Conservation (phyloP, 2,888 invertebrate genomes). For the Hoplodrina blanda region DNA sequence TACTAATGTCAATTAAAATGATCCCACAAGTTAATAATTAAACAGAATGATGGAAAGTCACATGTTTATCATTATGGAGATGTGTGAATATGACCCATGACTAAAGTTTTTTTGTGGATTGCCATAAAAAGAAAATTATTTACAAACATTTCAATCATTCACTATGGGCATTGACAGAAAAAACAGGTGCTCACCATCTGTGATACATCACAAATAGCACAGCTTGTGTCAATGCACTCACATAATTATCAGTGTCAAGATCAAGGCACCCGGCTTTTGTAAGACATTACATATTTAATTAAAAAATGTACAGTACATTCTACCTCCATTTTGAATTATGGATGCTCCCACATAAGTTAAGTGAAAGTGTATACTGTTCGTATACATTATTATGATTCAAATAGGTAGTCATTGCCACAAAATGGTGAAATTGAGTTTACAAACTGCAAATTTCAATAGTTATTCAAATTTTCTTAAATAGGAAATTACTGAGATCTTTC, state of each 20-base stretch:
- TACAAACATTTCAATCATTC: constrained; percentile 12
- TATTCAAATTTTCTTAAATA: constrained; percentile 6
- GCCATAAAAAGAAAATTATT: constrained; percentile 1
- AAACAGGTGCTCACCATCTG: constrained; percentile 58
- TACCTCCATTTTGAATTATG: not conserved
- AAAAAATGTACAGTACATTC: not conserved
- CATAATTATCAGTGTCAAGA: constrained; percentile 69
- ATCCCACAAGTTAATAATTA: constrained; percentile 13
- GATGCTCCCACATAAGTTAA: not conserved
- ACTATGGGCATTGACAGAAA: constrained; percentile 33
- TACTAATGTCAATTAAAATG: constrained; percentile 30
- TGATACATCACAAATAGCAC: constrained; percentile 48
- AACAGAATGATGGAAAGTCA: not conserved
- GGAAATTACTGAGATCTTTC: constrained; percentile 7
- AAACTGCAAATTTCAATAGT: constrained; percentile 1
- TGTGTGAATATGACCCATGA: constrained; percentile 1
- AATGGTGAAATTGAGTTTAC: not conserved
- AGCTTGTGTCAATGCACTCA: constrained; percentile 62
- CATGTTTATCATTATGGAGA: constrained; percentile 1
- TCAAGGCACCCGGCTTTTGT: constrained; percentile 62
- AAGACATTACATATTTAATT: constrained; percentile 7
- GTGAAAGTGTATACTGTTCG: constrained; percentile 6
- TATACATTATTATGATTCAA: constrained; percentile 11
- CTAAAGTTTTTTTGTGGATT: not conserved
- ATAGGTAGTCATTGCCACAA: not conserved